Evolutionary conservation across 2,797 vertebrate genomes (phyloP).

Genomic region (Sebastes flavidus): DNA sequence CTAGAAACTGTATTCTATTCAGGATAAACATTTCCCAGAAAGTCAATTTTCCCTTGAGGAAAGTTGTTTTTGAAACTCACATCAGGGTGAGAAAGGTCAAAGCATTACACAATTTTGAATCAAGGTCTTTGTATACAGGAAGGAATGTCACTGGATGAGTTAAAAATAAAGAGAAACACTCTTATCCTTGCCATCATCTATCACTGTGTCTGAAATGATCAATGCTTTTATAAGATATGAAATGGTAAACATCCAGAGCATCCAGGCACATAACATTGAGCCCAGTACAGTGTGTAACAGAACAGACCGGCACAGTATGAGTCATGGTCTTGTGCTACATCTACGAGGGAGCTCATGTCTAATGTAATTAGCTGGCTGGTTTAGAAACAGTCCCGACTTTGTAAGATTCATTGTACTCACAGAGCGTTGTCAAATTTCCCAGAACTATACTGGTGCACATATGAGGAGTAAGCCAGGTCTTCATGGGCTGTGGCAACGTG

Average conservation of each 20-base stretch:
- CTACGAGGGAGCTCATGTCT: constrained; percentile 6
- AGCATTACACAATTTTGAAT: constrained; percentile 19
- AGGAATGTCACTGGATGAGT: neutral
- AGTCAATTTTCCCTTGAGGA: neutral
- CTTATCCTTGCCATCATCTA: neutral
- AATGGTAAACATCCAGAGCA: neutral
- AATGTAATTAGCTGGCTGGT: constrained; percentile 22
- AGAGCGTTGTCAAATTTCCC: constrained; percentile 98
- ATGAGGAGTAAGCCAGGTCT: constrained; percentile 97
- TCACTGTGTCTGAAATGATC: neutral
- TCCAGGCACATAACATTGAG: neutral
- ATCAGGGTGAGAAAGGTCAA: constrained; percentile 22
- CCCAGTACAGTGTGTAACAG: neutral
- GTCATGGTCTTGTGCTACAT: constrained; percentile 9
- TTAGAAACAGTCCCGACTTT: neutral
- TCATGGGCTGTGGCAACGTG: constrained; percentile 98
- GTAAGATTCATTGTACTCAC: constrained; percentile 84
- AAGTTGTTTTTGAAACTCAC: constrained; percentile 30
- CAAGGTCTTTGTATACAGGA: neutral
- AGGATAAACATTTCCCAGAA: constrained; percentile 58
- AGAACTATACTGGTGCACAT: constrained; percentile 99
- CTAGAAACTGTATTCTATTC: neutral
- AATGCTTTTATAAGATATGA: neutral
- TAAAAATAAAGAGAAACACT: neutral
- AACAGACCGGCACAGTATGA: constrained; percentile 7